Conservation (phyloP, 2,888 invertebrate species). For the Cactoblastis cactorum region DNA sequence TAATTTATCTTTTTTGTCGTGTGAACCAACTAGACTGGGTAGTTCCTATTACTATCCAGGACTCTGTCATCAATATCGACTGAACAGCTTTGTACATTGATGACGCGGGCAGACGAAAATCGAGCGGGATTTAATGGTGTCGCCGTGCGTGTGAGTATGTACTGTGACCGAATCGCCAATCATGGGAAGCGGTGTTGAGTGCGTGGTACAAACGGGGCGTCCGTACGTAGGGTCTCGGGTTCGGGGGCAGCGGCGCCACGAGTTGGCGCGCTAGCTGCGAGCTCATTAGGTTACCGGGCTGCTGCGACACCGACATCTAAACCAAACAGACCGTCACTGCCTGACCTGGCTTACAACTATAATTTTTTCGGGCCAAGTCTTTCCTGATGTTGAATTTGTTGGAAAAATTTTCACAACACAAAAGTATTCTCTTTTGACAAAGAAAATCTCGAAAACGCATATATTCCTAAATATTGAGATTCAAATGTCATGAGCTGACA, state of each 20-base stretch:
- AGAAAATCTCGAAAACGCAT: background rate
- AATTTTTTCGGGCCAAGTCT: too few species aligned
- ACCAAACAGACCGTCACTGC: conserved; percentile 46
- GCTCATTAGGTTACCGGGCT: conserved; percentile 72
- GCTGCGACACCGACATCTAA: conserved; percentile 60
- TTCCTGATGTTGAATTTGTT: background rate
- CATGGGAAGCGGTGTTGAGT: conserved; percentile 75
- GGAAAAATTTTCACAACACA: background rate
- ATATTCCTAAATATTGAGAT: background rate
- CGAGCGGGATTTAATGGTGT: conserved; percentile 24
- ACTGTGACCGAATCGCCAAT: conserved; percentile 55
- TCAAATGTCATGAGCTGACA: conserved; percentile 8
- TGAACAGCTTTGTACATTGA: background rate
- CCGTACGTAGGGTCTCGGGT: conserved; percentile 76
- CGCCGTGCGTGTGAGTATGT: conserved; percentile 39
- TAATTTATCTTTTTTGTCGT: too few species aligned
- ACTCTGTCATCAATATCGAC: too few species aligned
- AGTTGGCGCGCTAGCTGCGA: conserved; percentile 81
- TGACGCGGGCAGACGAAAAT: conserved; percentile 19
- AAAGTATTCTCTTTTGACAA: background rate
- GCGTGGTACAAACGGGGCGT: conserved; percentile 77
- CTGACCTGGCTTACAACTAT: background rate
- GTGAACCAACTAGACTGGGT: too few species aligned
- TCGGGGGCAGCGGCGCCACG: conserved; percentile 78
- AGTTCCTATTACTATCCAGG: too few species aligned